Percentiles rank a stretch among this genome's conserved stretches.
These are phyloP conservation scores for Spatulosminthurus flaviceps DNA, from an alignment of 2,888 invertebrate species.

Conservation along the genomic window DNA sequence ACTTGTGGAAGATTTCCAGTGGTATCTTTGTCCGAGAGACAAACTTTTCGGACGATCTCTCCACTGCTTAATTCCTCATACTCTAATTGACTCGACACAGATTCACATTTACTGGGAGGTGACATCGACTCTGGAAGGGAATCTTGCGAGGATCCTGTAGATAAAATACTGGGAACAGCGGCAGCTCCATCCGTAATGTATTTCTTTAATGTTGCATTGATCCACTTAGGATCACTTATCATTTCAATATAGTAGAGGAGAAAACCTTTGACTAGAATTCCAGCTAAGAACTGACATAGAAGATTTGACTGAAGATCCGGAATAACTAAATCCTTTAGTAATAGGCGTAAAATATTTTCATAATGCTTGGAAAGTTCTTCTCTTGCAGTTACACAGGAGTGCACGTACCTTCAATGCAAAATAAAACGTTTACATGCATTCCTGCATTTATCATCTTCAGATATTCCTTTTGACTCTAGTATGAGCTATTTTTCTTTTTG, in stretches of 20 bases:
- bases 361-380: constrained; percentile 58
- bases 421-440: constrained; percentile 16
- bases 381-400: constrained; percentile 54
- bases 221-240: constrained; percentile 59
- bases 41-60: too few species aligned
- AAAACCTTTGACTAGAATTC: constrained; percentile 61
- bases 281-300: constrained; percentile 61
- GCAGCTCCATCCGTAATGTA: constrained; percentile 51
- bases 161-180: neutral
- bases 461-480: too few species aligned
- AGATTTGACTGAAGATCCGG: constrained; percentile 59
- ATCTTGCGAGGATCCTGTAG: constrained; percentile 28
- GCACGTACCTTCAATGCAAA: constrained; percentile 53
- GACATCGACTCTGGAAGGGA: constrained; percentile 27
- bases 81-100: neutral
- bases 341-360: constrained; percentile 53
- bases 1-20: too few species aligned
- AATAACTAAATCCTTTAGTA: constrained; percentile 58
- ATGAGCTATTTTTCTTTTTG: neutral
- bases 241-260: constrained; percentile 61
- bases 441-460: too few species aligned
- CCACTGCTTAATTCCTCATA: too few species aligned
- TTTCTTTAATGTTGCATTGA: constrained; percentile 57
- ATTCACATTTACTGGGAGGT: neutral
- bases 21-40: too few species aligned